A percentile compares a stretch with the other conserved stretches of the same genome.
These are phyloP conservation scores for Chymomyza costata DNA, from an alignment of 1,140 invertebrate species.

Conservation along the genomic window DNA sequence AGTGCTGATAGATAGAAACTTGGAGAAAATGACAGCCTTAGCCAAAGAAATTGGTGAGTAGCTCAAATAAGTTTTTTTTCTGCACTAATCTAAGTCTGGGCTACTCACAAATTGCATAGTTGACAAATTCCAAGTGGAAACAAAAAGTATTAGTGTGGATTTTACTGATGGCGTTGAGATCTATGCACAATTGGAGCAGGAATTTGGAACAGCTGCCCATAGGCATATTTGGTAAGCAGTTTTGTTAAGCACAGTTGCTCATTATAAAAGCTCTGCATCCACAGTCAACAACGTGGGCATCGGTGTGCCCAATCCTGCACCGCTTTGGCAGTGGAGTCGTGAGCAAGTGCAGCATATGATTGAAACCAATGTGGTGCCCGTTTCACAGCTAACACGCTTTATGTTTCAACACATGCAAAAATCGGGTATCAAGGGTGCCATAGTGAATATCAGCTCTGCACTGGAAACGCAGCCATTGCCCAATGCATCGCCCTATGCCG, in stretches of 20 bases:
- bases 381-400: slow-evolving; percentile 86
- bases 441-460: slow-evolving; percentile 90
- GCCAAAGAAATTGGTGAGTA: slow-evolving; percentile 83
- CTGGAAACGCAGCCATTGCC: slow-evolving; percentile 88
- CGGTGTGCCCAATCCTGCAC: slow-evolving; percentile 87
- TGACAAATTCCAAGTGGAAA: slow-evolving; percentile 78
- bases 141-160: slow-evolving; percentile 84
- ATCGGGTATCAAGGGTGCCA: slow-evolving; percentile 83
- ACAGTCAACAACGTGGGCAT: slow-evolving; percentile 92
- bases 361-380: slow-evolving; percentile 88
- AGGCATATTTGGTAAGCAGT: slow-evolving; percentile 88
- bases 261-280: slow-evolving; percentile 56
- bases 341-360: slow-evolving; percentile 87
- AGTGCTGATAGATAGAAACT: slow-evolving; percentile 86
- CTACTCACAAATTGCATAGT: neutral
- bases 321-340: slow-evolving; percentile 83
- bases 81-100: too few species aligned
- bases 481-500: slow-evolving; percentile 90
- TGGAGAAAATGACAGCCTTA: slow-evolving; percentile 82
- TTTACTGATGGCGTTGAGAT: slow-evolving; percentile 83
- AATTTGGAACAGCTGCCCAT: slow-evolving; percentile 82
- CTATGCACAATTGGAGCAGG: slow-evolving; percentile 80
- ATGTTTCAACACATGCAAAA: slow-evolving; percentile 85
- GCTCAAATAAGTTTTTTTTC: neutral
- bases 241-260: neutral